Conservation (phyloP, 2,797 vertebrate species). For the Fundulus diaphanus region DNA sequence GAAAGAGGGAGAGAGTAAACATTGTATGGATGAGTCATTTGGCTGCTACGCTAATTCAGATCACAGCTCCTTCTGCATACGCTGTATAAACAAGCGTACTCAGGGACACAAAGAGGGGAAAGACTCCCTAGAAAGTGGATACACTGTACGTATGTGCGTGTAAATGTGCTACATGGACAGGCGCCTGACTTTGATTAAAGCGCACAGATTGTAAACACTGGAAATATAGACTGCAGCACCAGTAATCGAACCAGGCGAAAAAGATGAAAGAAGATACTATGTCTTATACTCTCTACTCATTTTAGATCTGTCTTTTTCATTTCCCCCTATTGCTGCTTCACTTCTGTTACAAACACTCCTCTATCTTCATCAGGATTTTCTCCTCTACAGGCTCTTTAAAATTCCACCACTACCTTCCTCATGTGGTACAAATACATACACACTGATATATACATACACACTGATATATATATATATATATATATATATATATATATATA, state of each 20-base stretch:
- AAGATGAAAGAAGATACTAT: constrained; percentile 57
- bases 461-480: constrained; percentile 17
- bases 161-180: constrained; percentile 26
- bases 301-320: constrained; percentile 45
- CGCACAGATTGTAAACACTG: constrained; percentile 66
- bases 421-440: constrained; percentile 29
- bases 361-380: constrained; percentile 42
- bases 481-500: too few species aligned
- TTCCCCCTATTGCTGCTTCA: constrained; percentile 36
- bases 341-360: constrained; percentile 43
- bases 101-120: constrained; percentile 49
- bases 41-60: constrained; percentile 65
- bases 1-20: constrained; percentile 46
- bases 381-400: constrained; percentile 31
- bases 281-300: constrained; percentile 26
- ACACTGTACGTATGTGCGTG: constrained; percentile 26
- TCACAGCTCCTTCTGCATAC: constrained; percentile 67
- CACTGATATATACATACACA: neutral
- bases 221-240: constrained; percentile 62
- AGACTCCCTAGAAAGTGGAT: constrained; percentile 47
- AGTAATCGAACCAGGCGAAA: constrained; percentile 48
- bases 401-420: constrained; percentile 8
- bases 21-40: constrained; percentile 66
- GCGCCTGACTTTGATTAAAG: constrained; percentile 71
- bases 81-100: constrained; percentile 64